Percentiles rank a stretch among this genome's conserved stretches.
These are phyloP conservation scores for Trimorus sp. DNA, from an alignment of 2,888 invertebrate genomes.

Conservation along the genomic window DNA sequence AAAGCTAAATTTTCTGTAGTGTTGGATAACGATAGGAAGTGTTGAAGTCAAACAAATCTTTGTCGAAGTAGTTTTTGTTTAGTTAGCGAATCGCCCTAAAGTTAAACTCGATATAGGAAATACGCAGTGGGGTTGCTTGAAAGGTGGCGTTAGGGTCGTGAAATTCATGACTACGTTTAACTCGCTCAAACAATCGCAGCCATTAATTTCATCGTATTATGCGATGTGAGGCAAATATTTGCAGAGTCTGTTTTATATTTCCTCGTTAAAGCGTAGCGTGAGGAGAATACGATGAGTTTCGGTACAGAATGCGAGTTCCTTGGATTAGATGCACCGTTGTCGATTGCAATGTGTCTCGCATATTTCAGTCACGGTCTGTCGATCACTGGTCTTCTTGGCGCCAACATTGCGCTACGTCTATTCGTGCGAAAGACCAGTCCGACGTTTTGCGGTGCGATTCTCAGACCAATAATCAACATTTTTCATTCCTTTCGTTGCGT, in stretches of 20 bases:
- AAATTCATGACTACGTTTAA: constrained; percentile 50
- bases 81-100: background rate
- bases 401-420: constrained; percentile 52
- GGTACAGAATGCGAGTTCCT: constrained; percentile 60
- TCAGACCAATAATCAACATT: constrained; percentile 35
- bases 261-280: constrained; percentile 54
- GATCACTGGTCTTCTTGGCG: constrained; percentile 63
- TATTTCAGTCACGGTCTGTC: constrained; percentile 78
- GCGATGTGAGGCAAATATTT: constrained; percentile 56
- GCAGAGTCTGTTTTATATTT: constrained; percentile 50
- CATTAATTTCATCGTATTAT: constrained; percentile 40
- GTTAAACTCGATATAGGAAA: too few relatives aligned
- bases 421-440: constrained; percentile 55
- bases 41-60: too few relatives aligned
- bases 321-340: constrained; percentile 70
- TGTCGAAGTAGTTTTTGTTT: too few relatives aligned
- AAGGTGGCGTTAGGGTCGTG: constrained; percentile 2
- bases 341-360: constrained; percentile 78
- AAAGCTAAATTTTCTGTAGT: too few relatives aligned
- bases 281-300: constrained; percentile 55
- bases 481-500: too few relatives aligned
- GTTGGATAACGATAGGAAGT: too few relatives aligned
- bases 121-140: too few relatives aligned
- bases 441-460: constrained; percentile 52
- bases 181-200: constrained; percentile 33